Base-by-base conservation (phyloP, 2,888 invertebrate species). In the Thymelicus sylvestris region DNA sequence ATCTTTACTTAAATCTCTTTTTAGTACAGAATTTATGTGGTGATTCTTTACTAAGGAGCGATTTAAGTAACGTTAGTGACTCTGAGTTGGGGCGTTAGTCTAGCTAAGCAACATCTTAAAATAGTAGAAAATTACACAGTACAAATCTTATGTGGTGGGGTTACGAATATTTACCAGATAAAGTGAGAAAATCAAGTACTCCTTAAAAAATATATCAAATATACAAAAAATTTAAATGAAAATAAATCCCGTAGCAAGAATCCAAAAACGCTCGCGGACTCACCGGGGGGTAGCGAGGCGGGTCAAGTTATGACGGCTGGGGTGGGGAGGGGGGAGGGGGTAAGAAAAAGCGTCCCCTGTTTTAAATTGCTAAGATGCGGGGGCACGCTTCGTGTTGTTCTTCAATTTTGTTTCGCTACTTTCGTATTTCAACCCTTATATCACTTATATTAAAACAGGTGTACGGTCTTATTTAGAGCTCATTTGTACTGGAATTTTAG, bases 331-430 rank as follows among this genome's bases (percentile, higher is more conserved):
- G 76, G 67, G 19, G 3, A 71, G 79, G 83, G 83, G 83, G 77
- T 77, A 90, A 88, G 89, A 89, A 90, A 88, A 89, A 89, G 86
- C 78, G 81, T 81, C 87, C 89, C 87, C 85, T 82, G 81, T 89
- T 90, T 90, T 86, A 88, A 90, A 90, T 91, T 88, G 85, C 84
- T 81, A 87, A 89, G 88, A 87, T 80, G 84, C 80, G 85, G 80
- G 80, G 75, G 79, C 74, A 61, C 55, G 61, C 61, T 12, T 57
- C 70, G 71, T 78, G 82, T 83, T 84, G 82, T 82, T 85, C 84
- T 84, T 85, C 83, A 84, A 84, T 86, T 83, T 84, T 83, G 81
- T 85, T 83, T 83, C 75, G 72, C 74, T 75, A 72, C 70, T 76
- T 78, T 79, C 61, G 67, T 67, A 66, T 59, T 64, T 75, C 73